A percentile compares a stretch with the other conserved stretches of the same genome.
These are phyloP conservation scores for Herminia tarsipennalis DNA, from an alignment of 2,888 invertebrate genomes.

Conservation along the genomic window DNA sequence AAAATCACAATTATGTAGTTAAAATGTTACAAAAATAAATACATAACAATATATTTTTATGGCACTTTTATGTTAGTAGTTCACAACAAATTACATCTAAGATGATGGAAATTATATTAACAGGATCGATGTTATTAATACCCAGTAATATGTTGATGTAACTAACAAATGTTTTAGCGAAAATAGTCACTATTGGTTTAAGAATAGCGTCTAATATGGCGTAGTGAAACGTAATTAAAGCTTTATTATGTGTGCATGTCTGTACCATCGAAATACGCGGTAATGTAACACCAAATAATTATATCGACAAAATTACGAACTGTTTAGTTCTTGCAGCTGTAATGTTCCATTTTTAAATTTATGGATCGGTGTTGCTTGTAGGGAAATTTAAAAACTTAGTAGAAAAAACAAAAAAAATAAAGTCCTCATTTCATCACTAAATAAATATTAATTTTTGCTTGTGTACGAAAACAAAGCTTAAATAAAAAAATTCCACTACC, in stretches of 20 bases:
- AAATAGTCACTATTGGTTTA: constrained; percentile 1
- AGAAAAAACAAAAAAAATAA: no score
- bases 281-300: no score
- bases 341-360: no score
- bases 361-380: no score
- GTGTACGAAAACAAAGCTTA: no score
- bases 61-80: constrained; percentile 40
- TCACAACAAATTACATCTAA: constrained; percentile 25
- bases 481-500: no score
- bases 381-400: no score
- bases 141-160: constrained; percentile 4
- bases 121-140: background rate
- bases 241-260: constrained; percentile 4
- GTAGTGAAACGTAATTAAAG: background rate
- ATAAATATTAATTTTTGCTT: no score
- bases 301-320: no score
- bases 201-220: background rate
- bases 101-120: constrained; percentile 10
- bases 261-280: background rate
- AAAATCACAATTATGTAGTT: constrained; percentile 11
- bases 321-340: no score
- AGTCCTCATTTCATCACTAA: no score
- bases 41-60: constrained; percentile 42
- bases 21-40: constrained; percentile 11
- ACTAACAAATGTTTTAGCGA: constrained; percentile 2